Percentiles rank a stretch among this genome's conserved stretches.
Evolutionary conservation across 2,888 invertebrate species (phyloP).

Genomic region (Diarsia dahlii): DNA sequence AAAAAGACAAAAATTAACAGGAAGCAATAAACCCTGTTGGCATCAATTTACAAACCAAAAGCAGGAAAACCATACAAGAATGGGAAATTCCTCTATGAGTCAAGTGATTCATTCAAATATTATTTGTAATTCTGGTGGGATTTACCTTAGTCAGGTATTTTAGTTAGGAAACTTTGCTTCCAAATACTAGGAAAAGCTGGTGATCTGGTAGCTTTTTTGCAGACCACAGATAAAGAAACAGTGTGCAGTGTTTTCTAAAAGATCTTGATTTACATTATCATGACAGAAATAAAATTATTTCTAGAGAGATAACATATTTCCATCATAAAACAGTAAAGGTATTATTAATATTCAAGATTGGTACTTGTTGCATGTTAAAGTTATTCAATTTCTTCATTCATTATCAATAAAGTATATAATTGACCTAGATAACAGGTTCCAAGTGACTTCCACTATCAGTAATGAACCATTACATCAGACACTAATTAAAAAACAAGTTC

Average conservation of each 20-base stretch:
- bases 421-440: constrained; percentile 56
- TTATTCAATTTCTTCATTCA: constrained; percentile 33
- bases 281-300: neutral
- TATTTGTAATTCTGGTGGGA: constrained; percentile 38
- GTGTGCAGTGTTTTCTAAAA: neutral
- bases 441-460: constrained; percentile 66
- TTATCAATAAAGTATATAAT: constrained; percentile 36
- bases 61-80: constrained; percentile 24
- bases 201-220: neutral
- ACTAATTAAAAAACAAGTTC: constrained; percentile 65
- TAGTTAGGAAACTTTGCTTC: neutral
- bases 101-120: constrained; percentile 44
- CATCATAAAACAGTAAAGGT: constrained; percentile 7
- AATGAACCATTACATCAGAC: constrained; percentile 62
- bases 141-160: constrained; percentile 29
- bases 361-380: constrained; percentile 24
- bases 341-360: constrained; percentile 2
- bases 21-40: neutral
- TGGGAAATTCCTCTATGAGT: constrained; percentile 41
- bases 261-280: neutral
- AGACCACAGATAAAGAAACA: neutral
- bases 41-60: neutral
- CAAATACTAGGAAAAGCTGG: neutral
- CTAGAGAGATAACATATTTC: constrained; percentile 1
- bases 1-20: neutral